Evolutionary conservation across 2,113 vertebrate species (phyloP), one percentile per base, ranked within the genome.

Genomic region (Neogobius melanostomus): DNA sequence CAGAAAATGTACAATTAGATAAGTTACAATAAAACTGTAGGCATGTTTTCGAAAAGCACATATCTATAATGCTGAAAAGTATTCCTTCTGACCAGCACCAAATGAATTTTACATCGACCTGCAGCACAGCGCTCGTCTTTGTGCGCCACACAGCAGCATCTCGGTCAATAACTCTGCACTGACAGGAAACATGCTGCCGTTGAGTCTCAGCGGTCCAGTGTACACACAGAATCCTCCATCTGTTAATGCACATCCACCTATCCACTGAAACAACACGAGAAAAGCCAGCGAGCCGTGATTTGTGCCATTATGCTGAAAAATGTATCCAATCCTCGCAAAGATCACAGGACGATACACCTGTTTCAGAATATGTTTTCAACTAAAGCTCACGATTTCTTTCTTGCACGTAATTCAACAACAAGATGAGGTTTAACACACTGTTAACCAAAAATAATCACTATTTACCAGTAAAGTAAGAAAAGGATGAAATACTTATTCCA

Each of bases 191-290:
- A 56, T 68, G 45, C 62, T 45, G 67, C 52, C 45, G 53, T 8
- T 47, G 48, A n/a, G 72, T 63, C 48, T 43, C 36, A 56, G 1
- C 5, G 28, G 56, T 63, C 15, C 7, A 10, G 75, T 49, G 50
- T 79, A 72, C 77, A 86, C 80, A 83, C 74, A 68, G 15, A 66
- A 46, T 72, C 72, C 57, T 66, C 72, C 81, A 85, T 85, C 81
- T 83, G 82, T 17, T 76, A 36, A 46, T 53, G 46, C 53, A 52
- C 0, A 47, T 53, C 56, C 54, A 54, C 10, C 21, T 21, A 5
- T 53, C 63, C 59, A 60, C 12, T 60, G 65, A 14, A 66, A 64
- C 49, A 47, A 11, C 50, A 45, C 46, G 54, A 56, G 17, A 28
- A 56, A 11, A 11, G 53, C 10, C 53, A 56, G 53, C 4, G 1